phyloP scores from a whole-genome alignment of 2,797 vertebrate genomes.

The Malacoctenus gilli region DNA sequence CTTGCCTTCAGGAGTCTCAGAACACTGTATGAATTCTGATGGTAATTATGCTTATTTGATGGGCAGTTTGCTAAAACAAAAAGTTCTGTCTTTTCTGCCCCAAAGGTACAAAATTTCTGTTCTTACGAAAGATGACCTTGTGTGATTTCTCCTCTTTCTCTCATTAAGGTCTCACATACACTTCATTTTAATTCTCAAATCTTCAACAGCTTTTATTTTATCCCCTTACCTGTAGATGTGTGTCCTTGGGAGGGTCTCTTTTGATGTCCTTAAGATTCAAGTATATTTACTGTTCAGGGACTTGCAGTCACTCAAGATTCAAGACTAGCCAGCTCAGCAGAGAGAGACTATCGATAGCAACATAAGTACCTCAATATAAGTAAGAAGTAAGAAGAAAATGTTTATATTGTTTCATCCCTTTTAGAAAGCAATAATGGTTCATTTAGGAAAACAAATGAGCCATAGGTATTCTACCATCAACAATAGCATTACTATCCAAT shows the following conservation, averaged over 20 bases:
- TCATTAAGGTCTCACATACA: conserved; percentile 74
- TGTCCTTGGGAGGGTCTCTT: conserved; percentile 67
- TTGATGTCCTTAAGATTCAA: conserved; percentile 63
- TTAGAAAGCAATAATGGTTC: no score
- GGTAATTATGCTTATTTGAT: conserved; percentile 91
- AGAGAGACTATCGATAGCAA: conserved; percentile 21
- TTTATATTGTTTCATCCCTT: no score
- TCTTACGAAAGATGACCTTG: conserved; percentile 80
- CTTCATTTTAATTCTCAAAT: conserved; percentile 70
- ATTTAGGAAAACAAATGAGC: no score
- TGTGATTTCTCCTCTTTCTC: conserved; percentile 64
- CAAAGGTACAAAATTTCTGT: conserved; percentile 79
- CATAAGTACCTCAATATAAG: neutral
- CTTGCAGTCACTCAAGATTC: neutral
- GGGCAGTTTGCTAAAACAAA: conserved; percentile 89
- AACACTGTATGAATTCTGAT: conserved; percentile 90
- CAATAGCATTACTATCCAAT: no score
- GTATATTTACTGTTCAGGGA: conserved; percentile 59
- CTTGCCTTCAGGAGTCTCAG: conserved; percentile 91
- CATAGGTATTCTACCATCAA: no score
- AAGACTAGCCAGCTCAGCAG: conserved; percentile 5
- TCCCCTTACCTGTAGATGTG: conserved; percentile 59
- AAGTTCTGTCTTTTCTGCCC: conserved; percentile 83
- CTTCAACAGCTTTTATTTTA: conserved; percentile 47
- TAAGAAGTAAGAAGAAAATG: no score